Evolutionary conservation across 2,797 vertebrate species (phyloP).

Genomic region (Mormyrops attenuatus): DNA sequence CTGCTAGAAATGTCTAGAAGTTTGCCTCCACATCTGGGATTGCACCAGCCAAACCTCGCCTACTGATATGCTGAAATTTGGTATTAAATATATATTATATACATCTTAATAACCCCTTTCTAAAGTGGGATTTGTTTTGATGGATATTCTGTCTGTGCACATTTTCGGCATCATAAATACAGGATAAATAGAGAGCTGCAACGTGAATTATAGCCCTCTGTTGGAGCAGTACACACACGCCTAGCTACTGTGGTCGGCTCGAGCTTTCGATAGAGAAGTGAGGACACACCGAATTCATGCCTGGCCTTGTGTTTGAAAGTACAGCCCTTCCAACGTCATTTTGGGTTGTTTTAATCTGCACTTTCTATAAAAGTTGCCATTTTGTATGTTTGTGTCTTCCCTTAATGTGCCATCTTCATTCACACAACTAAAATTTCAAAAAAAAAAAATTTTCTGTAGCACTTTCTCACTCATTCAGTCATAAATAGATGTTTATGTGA

Average conservation of each 20-base stretch:
- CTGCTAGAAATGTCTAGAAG: neutral
- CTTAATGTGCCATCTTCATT: slow-evolving; percentile 42
- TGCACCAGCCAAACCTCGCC: neutral
- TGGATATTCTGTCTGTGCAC: slow-evolving; percentile 49
- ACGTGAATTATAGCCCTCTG: slow-evolving; percentile 54
- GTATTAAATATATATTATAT: slow-evolving; percentile 33
- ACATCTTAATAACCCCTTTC: slow-evolving; percentile 36
- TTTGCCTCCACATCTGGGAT: neutral
- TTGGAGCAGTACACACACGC: slow-evolving; percentile 29
- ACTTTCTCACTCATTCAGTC: neutral
- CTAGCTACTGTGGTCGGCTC: slow-evolving; percentile 43
- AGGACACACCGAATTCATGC: neutral
- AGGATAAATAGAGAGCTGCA: slow-evolving; percentile 54
- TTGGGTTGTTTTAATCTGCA: neutral
- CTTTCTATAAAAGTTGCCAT: neutral
- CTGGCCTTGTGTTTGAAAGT: neutral
- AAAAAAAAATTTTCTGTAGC: neutral
- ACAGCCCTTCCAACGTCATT: neutral
- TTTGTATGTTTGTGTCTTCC: slow-evolving; percentile 23
- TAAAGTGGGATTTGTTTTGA: slow-evolving; percentile 36
- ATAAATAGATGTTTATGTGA: slow-evolving; percentile 45
- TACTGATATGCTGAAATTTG: slow-evolving; percentile 23
- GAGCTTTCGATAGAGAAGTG: slow-evolving; percentile 14
- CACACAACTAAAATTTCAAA: neutral
- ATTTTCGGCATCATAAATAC: slow-evolving; percentile 58